phyloP scores from a whole-genome alignment of 2,797 vertebrate species.

The Varecia variegata region DNA sequence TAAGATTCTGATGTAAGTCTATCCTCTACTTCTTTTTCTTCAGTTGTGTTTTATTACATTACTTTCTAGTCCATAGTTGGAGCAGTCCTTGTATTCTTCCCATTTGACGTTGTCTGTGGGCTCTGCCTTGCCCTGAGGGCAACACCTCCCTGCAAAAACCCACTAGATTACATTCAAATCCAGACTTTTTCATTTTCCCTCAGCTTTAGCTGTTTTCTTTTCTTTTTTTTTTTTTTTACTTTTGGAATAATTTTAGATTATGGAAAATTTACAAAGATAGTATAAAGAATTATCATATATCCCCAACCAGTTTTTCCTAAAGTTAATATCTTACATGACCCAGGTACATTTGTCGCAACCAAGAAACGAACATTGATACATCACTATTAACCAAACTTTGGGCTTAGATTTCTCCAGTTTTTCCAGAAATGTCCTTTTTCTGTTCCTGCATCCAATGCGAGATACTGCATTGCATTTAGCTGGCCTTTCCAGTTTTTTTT shows the following conservation, averaged over 20 bases:
- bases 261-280: not conserved
- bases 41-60: not conserved
- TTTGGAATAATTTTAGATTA: slow-evolving; percentile 28
- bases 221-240: not conserved
- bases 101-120: not conserved
- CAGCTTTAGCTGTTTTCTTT: not conserved
- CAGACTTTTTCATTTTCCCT: not conserved
- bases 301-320: not conserved
- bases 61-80: not conserved
- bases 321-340: not conserved
- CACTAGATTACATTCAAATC: not conserved
- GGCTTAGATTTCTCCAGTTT: not conserved
- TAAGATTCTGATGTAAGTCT: not conserved
- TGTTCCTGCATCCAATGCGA: not conserved
- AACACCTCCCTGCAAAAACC: not conserved
- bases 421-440: not conserved
- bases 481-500: too few species aligned
- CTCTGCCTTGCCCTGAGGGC: not conserved
- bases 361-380: not conserved
- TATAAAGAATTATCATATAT: not conserved
- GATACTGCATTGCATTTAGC: not conserved
- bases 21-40: not conserved
- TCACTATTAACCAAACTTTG: not conserved
- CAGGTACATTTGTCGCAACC: not conserved
- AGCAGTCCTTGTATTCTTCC: not conserved